Percentiles rank a stretch among this genome's conserved stretches.
phyloP scores from a whole-genome alignment of 2,888 invertebrate genomes.

The Drosophila incognita region DNA sequence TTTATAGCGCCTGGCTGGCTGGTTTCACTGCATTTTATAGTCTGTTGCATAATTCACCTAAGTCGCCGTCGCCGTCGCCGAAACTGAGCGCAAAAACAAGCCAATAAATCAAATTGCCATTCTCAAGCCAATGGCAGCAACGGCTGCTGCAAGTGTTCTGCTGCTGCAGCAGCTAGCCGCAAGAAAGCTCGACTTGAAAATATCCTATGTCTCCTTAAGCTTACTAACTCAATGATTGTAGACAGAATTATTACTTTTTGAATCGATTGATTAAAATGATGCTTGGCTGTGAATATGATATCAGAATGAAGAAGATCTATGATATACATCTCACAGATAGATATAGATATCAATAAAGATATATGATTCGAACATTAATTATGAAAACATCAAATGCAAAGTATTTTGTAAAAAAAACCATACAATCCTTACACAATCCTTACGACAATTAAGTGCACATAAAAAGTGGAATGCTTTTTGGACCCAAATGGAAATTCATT shows the following conservation, averaged over 20 bases:
- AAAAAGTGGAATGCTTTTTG: background rate
- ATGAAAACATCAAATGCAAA: background rate
- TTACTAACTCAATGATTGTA: too few species aligned
- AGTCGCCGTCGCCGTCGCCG: constrained; percentile 34
- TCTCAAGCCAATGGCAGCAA: constrained; percentile 67
- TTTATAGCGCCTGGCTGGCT: constrained; percentile 58
- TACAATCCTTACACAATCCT: background rate
- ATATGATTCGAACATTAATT: background rate
- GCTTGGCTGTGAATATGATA: background rate
- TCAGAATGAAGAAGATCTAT: background rate
- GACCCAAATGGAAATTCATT: background rate
- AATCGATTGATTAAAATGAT: background rate
- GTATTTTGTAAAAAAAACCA: background rate
- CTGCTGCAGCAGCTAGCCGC: background rate
- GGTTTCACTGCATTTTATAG: constrained; percentile 65
- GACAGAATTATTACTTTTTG: too few species aligned
- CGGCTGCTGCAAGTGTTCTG: constrained; percentile 69
- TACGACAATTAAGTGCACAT: background rate
- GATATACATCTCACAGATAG: background rate
- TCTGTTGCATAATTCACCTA: constrained; percentile 68
- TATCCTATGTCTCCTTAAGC: constrained; percentile 12
- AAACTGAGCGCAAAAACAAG: constrained; percentile 68
- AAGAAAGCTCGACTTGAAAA: constrained; percentile 2
- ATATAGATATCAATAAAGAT: background rate
- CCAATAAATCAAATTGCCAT: constrained; percentile 78